Conservation (phyloP, 2,888 invertebrate genomes). For the Helicoverpa assulta region DNA sequence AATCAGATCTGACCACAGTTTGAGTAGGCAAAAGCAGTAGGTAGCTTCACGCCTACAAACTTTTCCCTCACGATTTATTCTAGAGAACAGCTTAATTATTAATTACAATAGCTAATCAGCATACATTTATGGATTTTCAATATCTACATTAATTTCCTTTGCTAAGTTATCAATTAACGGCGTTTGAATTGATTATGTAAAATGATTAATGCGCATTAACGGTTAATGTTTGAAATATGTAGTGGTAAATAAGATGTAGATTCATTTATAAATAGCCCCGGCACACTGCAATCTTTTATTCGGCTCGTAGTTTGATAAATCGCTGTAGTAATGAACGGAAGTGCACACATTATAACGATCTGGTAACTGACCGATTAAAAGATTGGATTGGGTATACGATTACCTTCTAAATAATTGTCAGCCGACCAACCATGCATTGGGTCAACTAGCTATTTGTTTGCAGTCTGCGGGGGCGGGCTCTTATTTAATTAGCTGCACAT, state of each 20-base stretch:
- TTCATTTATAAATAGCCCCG: constrained; percentile 57
- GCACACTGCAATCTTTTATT: no score
- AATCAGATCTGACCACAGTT: background rate
- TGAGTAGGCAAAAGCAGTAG: constrained; percentile 14
- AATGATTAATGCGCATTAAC: constrained; percentile 69
- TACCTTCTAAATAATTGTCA: no score
- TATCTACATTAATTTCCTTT: constrained; percentile 28
- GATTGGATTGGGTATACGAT: no score
- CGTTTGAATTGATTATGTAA: constrained; percentile 63
- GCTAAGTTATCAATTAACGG: constrained; percentile 67
- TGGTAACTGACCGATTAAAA: no score
- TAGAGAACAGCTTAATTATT: constrained; percentile 47
- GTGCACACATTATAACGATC: no score
- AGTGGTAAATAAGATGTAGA: constrained; percentile 56
- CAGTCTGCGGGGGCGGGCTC: no score
- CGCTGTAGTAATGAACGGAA: no score
- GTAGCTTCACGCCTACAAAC: background rate
- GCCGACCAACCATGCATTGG: no score
- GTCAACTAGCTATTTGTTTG: no score
- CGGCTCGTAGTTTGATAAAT: no score
- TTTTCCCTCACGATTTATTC: constrained; percentile 38
- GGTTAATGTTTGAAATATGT: constrained; percentile 54
- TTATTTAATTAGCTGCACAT: no score
- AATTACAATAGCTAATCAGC: constrained; percentile 55
- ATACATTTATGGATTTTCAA: constrained; percentile 48